phyloP scores from a whole-genome alignment of 2,888 invertebrate species.

The Teleiodes luculella region DNA sequence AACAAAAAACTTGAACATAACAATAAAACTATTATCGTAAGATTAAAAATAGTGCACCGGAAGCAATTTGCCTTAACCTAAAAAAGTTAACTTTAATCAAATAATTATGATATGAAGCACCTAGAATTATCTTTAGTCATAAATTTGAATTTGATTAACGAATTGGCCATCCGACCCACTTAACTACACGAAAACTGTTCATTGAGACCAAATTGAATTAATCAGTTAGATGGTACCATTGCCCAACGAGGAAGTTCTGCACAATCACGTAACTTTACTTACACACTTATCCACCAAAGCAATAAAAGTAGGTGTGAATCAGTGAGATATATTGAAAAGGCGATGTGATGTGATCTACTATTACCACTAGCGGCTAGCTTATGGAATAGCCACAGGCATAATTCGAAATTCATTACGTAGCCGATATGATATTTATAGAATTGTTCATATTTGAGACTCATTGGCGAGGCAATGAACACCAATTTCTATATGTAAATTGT shows the following conservation, averaged over 20 bases:
- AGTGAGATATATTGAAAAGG: constrained; percentile 18
- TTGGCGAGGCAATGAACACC: no score
- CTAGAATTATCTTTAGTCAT: neutral
- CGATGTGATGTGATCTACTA: constrained; percentile 15
- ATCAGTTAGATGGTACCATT: constrained; percentile 15
- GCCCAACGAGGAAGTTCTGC: constrained; percentile 17
- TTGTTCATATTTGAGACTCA: no score
- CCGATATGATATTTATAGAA: no score
- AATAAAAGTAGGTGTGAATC: constrained; percentile 19
- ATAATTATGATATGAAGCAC: neutral
- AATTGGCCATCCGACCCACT: constrained; percentile 4
- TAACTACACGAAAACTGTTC: constrained; percentile 1
- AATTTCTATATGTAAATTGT: no score
- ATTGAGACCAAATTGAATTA: constrained; percentile 1
- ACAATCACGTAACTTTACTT: constrained; percentile 14
- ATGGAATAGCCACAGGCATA: no score
- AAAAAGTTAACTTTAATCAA: constrained; percentile 1
- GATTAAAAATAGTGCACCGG: neutral
- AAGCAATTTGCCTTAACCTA: neutral
- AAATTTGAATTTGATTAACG: neutral
- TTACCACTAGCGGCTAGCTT: neutral
- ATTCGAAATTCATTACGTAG: no score
- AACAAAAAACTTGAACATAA: neutral
- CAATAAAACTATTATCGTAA: neutral
- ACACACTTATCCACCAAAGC: neutral